Conservation (phyloP, 2,888 invertebrate genomes). For the Prosapia bicincta region DNA sequence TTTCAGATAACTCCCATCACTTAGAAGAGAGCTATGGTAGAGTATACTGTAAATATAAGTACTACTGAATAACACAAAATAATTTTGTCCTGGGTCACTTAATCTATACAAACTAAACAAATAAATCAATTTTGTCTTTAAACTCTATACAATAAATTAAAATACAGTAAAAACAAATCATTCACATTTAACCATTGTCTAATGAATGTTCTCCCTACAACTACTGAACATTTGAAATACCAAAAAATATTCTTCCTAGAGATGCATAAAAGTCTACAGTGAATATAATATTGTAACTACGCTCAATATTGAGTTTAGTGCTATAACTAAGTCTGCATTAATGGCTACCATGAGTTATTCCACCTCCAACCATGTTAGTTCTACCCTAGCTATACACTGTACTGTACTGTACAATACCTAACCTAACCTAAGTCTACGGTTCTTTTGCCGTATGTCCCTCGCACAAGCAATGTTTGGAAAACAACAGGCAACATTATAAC, state of each 20-base stretch:
- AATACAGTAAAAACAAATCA: not conserved
- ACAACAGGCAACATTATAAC: too few relatives aligned
- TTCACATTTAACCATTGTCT: not conserved
- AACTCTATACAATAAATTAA: not conserved
- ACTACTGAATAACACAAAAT: too few relatives aligned
- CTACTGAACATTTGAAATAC: not conserved
- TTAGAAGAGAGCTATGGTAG: too few relatives aligned
- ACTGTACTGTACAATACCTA: not conserved
- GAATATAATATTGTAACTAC: not conserved
- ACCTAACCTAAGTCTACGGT: not conserved
- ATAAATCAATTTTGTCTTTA: not conserved
- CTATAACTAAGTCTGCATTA: not conserved
- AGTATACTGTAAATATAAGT: too few relatives aligned
- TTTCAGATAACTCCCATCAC: too few relatives aligned
- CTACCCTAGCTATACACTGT: not conserved
- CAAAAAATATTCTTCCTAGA: slow-evolving; percentile 2
- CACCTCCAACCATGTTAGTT: not conserved
- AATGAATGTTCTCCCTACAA: not conserved
- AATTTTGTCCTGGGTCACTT: too few relatives aligned
- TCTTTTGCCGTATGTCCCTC: too few relatives aligned
- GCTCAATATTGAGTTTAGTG: not conserved
- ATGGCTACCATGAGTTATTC: not conserved
- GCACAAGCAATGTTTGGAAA: too few relatives aligned
- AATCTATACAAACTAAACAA: not conserved
- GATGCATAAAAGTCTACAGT: not conserved